Evolutionary conservation across 2,797 vertebrate species (phyloP).

Genomic region (Okamejei kenojei): DNA sequence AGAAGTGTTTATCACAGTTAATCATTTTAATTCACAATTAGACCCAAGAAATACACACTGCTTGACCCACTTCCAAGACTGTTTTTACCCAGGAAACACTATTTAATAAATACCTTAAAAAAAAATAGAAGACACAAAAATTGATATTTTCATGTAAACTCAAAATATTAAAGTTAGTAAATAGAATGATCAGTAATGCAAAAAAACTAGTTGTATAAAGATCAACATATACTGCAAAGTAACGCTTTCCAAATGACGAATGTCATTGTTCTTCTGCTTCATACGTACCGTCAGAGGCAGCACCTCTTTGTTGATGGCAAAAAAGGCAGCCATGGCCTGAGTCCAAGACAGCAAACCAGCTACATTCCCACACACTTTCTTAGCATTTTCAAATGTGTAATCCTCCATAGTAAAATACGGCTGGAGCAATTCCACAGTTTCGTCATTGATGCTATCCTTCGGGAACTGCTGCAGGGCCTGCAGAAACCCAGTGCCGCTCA

Average conservation of each 20-base stretch:
- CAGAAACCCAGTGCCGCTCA: conserved; percentile 61
- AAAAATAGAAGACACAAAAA: background rate
- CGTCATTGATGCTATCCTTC: conserved; percentile 63
- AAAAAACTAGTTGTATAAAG: background rate
- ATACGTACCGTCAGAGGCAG: conserved; percentile 61
- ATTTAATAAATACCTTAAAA: background rate
- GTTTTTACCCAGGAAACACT: background rate
- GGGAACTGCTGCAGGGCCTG: conserved; percentile 59
- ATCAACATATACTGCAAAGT: background rate
- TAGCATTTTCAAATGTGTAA: conserved; percentile 55
- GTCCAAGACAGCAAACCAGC: conserved; percentile 67
- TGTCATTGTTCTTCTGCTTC: background rate
- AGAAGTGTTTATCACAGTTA: background rate
- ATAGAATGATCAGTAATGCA: background rate
- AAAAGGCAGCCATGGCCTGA: conserved; percentile 62
- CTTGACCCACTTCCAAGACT: too few relatives aligned
- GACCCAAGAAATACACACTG: background rate
- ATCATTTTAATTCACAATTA: background rate
- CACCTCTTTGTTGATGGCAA: conserved; percentile 61
- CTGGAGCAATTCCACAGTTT: conserved; percentile 60
- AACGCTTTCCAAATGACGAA: background rate
- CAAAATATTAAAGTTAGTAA: background rate
- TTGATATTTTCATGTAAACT: background rate
- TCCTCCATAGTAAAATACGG: conserved; percentile 66
- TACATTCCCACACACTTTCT: conserved; percentile 65